Conservation (phyloP, 1,140 invertebrate species). For the Artemia franciscana region DNA sequence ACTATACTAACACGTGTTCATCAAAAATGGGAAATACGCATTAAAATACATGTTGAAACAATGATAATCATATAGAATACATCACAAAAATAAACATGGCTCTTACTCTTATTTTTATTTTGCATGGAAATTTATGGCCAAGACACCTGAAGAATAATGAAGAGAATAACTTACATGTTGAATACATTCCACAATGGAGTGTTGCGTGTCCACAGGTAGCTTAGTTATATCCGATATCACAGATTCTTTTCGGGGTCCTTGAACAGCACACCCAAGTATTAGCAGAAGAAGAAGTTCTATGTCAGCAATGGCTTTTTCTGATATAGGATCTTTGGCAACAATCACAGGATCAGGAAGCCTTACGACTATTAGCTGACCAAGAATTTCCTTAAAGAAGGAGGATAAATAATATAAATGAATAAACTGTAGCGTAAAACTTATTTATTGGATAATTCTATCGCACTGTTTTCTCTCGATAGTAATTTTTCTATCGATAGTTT, state of each 20-base stretch:
- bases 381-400: constrained; percentile 38
- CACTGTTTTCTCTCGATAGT: no score
- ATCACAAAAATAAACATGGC: no score
- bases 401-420: constrained; percentile 6
- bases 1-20: no score
- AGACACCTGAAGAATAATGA: no score
- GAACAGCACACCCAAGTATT: constrained; percentile 77
- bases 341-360: constrained; percentile 47
- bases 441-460: no score
- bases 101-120: no score
- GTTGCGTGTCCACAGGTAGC: constrained; percentile 55
- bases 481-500: no score
- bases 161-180: constrained; percentile 52
- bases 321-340: constrained; percentile 42
- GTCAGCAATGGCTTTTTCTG: constrained; percentile 43
- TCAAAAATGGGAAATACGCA: no score
- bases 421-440: no score
- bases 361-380: constrained; percentile 56
- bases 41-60: no score
- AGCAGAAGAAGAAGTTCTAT: constrained; percentile 63
- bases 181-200: constrained; percentile 74
- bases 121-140: no score
- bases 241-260: constrained; percentile 73
- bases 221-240: constrained; percentile 76
- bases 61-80: no score